phyloP scores from a whole-genome alignment of 1,140 invertebrate species.

The Tetranychus cinnabarinus region DNA sequence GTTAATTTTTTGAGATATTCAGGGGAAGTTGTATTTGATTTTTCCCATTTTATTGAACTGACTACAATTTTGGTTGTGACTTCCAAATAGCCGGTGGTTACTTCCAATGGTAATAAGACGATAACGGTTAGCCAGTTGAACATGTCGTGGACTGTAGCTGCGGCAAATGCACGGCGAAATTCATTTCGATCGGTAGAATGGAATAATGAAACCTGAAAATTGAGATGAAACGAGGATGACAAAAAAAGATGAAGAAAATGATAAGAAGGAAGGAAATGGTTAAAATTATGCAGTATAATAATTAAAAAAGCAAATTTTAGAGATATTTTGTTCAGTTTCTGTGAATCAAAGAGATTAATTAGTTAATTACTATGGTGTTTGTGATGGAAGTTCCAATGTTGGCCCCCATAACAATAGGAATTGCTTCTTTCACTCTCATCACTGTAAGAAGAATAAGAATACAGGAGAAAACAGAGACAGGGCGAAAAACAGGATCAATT shows the following conservation, averaged over 20 bases:
- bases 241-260: background rate
- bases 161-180: slow-evolving; percentile 30
- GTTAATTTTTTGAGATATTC: slow-evolving; percentile 26
- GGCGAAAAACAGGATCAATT: background rate
- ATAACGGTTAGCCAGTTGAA: slow-evolving; percentile 30
- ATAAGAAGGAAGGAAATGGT: too few species aligned
- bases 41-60: slow-evolving; percentile 13
- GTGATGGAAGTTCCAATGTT: slow-evolving; percentile 36
- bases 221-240: background rate
- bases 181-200: slow-evolving; percentile 23
- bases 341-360: background rate
- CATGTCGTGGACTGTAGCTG: slow-evolving; percentile 33
- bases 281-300: too few species aligned
- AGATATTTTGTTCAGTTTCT: too few species aligned
- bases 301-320: too few species aligned
- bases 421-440: slow-evolving; percentile 25
- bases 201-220: slow-evolving; percentile 25
- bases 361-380: slow-evolving; percentile 24
- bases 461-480: too few species aligned
- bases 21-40: slow-evolving; percentile 13
- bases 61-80: slow-evolving; percentile 21
- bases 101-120: slow-evolving; percentile 25
- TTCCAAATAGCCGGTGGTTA: slow-evolving; percentile 21
- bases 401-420: slow-evolving; percentile 34
- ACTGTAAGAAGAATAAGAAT: slow-evolving; percentile 19